These are phyloP conservation scores for Coptotermes formosanus DNA, from an alignment of 1,140 invertebrate species.

Conservation along the genomic window DNA sequence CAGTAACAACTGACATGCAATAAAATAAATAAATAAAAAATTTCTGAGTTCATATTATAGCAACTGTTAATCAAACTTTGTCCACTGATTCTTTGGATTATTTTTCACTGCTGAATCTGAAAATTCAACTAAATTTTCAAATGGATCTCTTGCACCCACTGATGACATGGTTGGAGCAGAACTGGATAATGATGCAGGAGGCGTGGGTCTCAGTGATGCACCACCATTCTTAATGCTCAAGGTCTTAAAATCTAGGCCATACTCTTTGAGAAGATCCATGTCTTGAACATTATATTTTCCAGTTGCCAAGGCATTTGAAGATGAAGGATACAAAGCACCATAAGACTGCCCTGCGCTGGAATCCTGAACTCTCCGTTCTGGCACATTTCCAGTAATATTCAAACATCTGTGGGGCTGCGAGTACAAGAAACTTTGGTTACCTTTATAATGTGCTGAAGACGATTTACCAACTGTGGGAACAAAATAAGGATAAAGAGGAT, in stretches of 20 bases:
- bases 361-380: not conserved
- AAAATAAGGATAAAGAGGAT: conserved; percentile 61
- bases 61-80: conserved; percentile 39
- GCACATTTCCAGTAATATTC: not conserved
- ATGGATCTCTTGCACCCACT: not conserved
- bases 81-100: conserved; percentile 39
- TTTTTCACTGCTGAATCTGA: not conserved
- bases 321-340: not conserved
- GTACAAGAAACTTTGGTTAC: conserved; percentile 24
- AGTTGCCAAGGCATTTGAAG: not conserved
- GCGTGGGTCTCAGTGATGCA: not conserved
- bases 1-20: not conserved
- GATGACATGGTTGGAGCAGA: not conserved
- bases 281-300: conserved; percentile 24
- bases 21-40: not conserved
- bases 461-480: conserved; percentile 41
- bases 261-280: conserved; percentile 38
- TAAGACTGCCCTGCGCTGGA: not conserved
- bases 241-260: conserved; percentile 42
- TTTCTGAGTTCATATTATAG: not conserved
- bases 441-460: conserved; percentile 5
- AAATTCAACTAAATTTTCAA: conserved; percentile 3
- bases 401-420: not conserved
- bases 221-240: conserved; percentile 31
- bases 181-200: not conserved